Evolutionary conservation across 2,888 invertebrate species (phyloP).

Genomic region (Dioctria rufipes): DNA sequence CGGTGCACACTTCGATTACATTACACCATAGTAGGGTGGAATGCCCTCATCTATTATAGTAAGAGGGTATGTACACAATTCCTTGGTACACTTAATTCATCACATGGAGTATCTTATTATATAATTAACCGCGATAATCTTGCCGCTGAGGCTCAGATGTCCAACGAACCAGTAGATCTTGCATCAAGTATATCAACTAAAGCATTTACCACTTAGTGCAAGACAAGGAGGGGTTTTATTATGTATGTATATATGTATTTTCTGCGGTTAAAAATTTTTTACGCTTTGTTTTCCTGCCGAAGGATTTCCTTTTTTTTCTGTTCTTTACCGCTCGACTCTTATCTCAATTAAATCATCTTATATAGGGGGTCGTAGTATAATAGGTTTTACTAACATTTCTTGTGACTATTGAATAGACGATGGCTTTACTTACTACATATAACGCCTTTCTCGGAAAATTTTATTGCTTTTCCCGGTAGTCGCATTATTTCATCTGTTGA

Average conservation of each 20-base stretch:
- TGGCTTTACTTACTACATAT: slow-evolving; percentile 1
- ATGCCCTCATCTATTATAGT: slow-evolving; percentile 26
- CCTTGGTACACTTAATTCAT: slow-evolving; percentile 13
- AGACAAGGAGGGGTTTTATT: background rate
- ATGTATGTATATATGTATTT: background rate
- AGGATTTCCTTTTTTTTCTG: slow-evolving; percentile 23
- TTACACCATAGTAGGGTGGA: slow-evolving; percentile 7
- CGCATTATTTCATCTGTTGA: slow-evolving; percentile 4
- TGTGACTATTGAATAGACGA: background rate
- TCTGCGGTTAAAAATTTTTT: slow-evolving; percentile 4
- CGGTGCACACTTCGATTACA: slow-evolving; percentile 4
- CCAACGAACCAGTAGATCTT: slow-evolving; percentile 8
- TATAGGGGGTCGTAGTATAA: background rate
- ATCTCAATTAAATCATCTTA: slow-evolving; percentile 29
- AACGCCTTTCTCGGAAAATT: slow-evolving; percentile 22
- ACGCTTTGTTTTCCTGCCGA: background rate
- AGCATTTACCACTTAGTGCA: background rate
- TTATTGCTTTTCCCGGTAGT: slow-evolving; percentile 35
- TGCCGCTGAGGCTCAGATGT: slow-evolving; percentile 1
- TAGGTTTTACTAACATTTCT: too few relatives aligned
- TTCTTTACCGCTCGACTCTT: slow-evolving; percentile 25
- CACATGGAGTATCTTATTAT: slow-evolving; percentile 21
- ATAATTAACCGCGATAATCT: slow-evolving; percentile 42
- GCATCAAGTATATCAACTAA: background rate
- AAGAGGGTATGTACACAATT: background rate